phyloP scores from a whole-genome alignment of 2,113 vertebrate genomes.

The Oenanthe oenanthe region DNA sequence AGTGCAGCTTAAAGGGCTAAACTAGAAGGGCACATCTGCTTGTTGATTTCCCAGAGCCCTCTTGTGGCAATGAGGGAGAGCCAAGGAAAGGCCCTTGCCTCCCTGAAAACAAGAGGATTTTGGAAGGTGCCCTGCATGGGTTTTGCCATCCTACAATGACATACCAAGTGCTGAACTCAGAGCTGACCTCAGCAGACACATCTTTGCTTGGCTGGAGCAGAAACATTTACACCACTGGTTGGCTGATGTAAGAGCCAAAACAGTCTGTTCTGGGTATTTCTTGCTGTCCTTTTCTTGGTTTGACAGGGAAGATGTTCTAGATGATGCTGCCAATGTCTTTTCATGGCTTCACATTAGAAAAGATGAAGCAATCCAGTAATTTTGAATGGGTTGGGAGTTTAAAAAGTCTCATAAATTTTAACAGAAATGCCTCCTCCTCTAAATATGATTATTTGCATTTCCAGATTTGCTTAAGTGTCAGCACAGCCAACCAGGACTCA shows the following conservation, averaged over 20 bases:
- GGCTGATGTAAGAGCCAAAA: not conserved
- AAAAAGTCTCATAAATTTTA: not conserved
- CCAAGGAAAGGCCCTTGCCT: not conserved
- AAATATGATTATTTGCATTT: not conserved
- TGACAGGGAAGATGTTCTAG: not conserved
- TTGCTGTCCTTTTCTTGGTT: not conserved
- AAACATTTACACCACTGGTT: not conserved
- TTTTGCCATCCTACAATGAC: not conserved
- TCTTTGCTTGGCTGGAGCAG: not conserved
- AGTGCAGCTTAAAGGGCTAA: not conserved
- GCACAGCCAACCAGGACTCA: not conserved
- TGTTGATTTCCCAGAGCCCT: constrained; percentile 31
- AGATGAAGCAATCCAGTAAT: not conserved
- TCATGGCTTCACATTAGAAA: not conserved
- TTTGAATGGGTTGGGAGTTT: not conserved
- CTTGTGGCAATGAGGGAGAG: constrained; percentile 25
- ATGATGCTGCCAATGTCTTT: not conserved
- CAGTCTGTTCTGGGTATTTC: not conserved
- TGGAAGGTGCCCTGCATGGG: not conserved
- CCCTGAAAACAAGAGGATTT: not conserved
- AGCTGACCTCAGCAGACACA: not conserved
- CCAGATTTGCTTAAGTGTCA: not conserved
- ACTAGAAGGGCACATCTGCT: not conserved
- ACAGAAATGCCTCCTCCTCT: not conserved
- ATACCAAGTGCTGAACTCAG: not conserved